Evolutionary conservation across 2,797 vertebrate species (phyloP).

Genomic region (Hozukius guyotensis): DNA sequence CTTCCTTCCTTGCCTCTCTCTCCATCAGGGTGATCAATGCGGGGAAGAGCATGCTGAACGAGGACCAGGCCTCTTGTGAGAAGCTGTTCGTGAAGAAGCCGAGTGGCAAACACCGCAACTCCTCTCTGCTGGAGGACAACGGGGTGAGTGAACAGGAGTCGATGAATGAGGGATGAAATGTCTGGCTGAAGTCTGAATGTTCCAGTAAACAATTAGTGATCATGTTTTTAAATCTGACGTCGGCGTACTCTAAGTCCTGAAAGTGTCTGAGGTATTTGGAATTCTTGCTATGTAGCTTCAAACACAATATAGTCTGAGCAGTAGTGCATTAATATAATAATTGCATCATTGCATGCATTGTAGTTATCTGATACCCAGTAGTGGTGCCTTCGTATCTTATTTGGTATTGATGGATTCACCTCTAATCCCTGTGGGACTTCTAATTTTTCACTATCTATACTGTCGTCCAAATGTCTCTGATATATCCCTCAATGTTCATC

Average conservation of each 20-base stretch:
- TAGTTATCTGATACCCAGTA: slow-evolving; percentile 4
- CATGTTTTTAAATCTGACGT: not conserved
- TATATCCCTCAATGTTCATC: not conserved
- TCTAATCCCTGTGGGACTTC: not conserved
- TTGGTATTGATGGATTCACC: slow-evolving; percentile 5
- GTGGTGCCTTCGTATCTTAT: not conserved
- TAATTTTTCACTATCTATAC: not conserved
- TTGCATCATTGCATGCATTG: not conserved
- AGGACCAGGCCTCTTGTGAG: slow-evolving; percentile 96
- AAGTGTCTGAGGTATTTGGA: not conserved
- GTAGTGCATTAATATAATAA: not conserved
- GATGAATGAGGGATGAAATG: not conserved
- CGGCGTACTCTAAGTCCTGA: not conserved
- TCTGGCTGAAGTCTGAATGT: not conserved
- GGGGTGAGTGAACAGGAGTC: slow-evolving; percentile 74
- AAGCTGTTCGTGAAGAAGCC: slow-evolving; percentile 90
- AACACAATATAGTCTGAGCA: not conserved
- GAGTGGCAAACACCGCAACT: slow-evolving; percentile 75
- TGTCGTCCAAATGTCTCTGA: not conserved
- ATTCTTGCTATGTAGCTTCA: not conserved
- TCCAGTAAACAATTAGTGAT: not conserved
- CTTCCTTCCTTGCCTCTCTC: not conserved
- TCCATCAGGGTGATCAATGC: slow-evolving; percentile 94
- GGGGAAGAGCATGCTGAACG: slow-evolving; percentile 98
- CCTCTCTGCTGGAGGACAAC: slow-evolving; percentile 78